A percentile compares a stretch with the other conserved stretches of the same genome.
Evolutionary conservation across 2,797 vertebrate genomes (phyloP).

Genomic region (Margarornis squamiger): DNA sequence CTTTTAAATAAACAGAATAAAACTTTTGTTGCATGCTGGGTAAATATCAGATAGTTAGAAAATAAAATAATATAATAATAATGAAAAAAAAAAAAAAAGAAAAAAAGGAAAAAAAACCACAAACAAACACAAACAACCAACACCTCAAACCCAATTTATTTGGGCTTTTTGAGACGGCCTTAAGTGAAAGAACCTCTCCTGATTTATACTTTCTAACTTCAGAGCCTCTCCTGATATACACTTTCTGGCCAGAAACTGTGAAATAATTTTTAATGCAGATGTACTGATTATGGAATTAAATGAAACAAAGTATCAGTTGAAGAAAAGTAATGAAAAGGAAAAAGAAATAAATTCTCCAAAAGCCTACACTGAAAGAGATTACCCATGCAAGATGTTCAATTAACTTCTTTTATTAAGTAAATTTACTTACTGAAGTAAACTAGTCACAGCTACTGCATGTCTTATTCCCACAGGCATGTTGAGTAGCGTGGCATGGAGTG

Average conservation of each 20-base stretch:
- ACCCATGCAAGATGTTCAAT: slow-evolving; percentile 31
- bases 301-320: not conserved
- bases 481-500: accelerated
- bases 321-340: not conserved
- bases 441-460: not conserved
- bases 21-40: accelerated
- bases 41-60: not conserved
- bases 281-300: not conserved
- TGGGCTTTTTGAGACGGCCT: not conserved
- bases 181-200: not conserved
- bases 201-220: not conserved
- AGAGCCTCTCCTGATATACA: not conserved
- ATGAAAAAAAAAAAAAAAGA: not conserved
- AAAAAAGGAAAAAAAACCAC: not conserved
- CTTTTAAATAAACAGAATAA: not conserved
- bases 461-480: not conserved
- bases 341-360: slow-evolving; percentile 6
- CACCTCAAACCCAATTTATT: not conserved
- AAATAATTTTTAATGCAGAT: not conserved
- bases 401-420: slow-evolving; percentile 28
- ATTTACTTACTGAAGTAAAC: not conserved
- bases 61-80: not conserved
- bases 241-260: not conserved
- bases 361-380: not conserved
- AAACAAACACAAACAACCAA: not conserved